A percentile compares a stretch with the other conserved stretches of the same genome.
These are phyloP conservation scores for Thymelicus acteon DNA, from an alignment of 2,888 invertebrate species.

Conservation along the genomic window DNA sequence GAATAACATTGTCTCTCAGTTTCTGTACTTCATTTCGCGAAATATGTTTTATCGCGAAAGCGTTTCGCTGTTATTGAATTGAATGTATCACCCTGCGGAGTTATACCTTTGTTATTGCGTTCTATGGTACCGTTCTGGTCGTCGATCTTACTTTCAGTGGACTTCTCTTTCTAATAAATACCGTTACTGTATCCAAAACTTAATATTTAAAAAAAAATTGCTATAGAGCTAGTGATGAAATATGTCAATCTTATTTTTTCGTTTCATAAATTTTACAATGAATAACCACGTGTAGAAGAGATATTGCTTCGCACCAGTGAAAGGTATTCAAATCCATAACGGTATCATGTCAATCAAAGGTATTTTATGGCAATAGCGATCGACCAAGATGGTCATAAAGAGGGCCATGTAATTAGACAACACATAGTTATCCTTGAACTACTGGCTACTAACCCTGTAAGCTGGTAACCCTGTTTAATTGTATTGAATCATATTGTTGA, in stretches of 20 bases:
- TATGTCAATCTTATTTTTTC: neutral
- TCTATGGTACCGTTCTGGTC: neutral
- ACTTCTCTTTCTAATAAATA: neutral
- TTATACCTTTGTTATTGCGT: slow-evolving; percentile 17
- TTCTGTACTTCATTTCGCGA: neutral
- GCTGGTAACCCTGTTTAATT: neutral
- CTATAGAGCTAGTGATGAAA: neutral
- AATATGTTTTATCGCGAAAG: slow-evolving; percentile 22
- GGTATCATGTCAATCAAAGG: no score
- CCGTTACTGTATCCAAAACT: neutral
- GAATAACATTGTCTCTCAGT: neutral
- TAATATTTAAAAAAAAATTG: neutral
- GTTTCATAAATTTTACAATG: neutral
- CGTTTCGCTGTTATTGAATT: slow-evolving; percentile 15
- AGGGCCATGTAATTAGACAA: no score
- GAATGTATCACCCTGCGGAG: slow-evolving; percentile 14
- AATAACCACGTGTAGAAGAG: neutral
- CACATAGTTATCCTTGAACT: neutral
- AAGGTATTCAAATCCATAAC: no score
- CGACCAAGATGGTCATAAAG: no score
- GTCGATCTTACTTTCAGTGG: neutral
- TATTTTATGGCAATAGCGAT: no score
- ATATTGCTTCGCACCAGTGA: no score
- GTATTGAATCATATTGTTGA: neutral
- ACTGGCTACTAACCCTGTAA: neutral